Base-by-base conservation (phyloP, 2,888 invertebrate species). In the Euzophera pinguis region DNA sequence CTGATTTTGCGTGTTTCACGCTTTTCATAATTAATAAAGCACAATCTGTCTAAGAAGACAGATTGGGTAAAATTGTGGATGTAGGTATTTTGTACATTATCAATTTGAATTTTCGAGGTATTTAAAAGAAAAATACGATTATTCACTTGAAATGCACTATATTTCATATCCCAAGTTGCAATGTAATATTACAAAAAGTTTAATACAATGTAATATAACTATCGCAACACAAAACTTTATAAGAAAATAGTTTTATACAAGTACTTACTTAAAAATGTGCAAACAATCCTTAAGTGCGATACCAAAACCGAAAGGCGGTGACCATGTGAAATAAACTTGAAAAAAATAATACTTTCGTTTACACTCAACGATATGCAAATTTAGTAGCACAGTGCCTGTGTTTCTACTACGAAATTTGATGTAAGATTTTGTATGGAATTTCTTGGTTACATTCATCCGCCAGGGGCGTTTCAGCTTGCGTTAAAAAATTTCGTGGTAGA, bases 121-220 rank as follows among this genome's bases (percentile, higher is more conserved):
- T 22, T 22, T 22, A 22, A 22, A 22, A 22, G 7, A 32, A 32
- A 32, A 60, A 67, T 51, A 54, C 53, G 47, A 9, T 52, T 32
- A 37, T 55, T 58, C 69, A 60, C 67, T 78, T 75, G 65, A 75
- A 81, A 81, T 81, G 78, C 73, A 73, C 78, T 83, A 80, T 83
- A 81, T 80, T 81, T 80, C 65, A 71, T 67, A 66, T 65, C 71
- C 71, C 73, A 69, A 75, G 68, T 75, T 75, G 78, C 67, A 76
- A 75, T 75, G 56, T 62, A 73, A 68, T 61, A 76, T 75, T 78
- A 78, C 74, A 79, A 77, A 74, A 70, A 55, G 47, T 57, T 54
- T 64, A 67, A 75, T 64, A 67, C 64, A 57, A 60, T 70, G 60
- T 63, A 71, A 65, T 61, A 68, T 52, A 63, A 61, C 56, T 66